Conservation (phyloP, 2,113 vertebrate genomes). For the Euleptes europaea region DNA sequence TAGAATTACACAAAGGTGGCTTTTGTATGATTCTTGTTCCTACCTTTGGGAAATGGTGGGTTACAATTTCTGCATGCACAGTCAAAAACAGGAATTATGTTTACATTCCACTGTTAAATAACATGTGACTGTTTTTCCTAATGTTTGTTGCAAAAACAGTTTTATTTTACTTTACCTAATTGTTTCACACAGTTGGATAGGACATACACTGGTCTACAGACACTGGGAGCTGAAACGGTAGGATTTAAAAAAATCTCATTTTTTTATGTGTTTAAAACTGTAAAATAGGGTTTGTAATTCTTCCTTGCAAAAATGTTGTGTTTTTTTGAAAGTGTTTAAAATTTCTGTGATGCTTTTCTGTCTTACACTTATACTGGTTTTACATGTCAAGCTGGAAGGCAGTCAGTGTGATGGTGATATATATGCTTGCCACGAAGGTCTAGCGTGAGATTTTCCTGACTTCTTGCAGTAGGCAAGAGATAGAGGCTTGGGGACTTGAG, state of each 20-base stretch:
- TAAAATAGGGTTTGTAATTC: background rate
- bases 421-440: background rate
- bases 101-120: background rate
- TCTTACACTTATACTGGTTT: too few relatives aligned
- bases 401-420: background rate
- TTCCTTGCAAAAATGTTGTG: background rate
- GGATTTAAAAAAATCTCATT: slow-evolving; percentile 40
- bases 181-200: slow-evolving; percentile 87
- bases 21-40: background rate
- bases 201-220: slow-evolving; percentile 97
- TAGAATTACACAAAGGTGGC: background rate
- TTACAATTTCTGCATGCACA: background rate
- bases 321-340: background rate
- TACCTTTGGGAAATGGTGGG: rapidly evolving
- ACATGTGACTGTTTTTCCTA: background rate
- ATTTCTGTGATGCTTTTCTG: background rate
- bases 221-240: slow-evolving; percentile 96
- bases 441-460: background rate
- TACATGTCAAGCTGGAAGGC: too few relatives aligned
- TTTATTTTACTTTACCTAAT: background rate
- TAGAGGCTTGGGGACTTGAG: background rate
- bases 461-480: background rate
- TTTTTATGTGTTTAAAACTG: background rate
- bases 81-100: background rate
- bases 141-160: background rate